Evolutionary conservation across 2,888 invertebrate genomes (phyloP).

Genomic region (Drosophila ezoana): DNA sequence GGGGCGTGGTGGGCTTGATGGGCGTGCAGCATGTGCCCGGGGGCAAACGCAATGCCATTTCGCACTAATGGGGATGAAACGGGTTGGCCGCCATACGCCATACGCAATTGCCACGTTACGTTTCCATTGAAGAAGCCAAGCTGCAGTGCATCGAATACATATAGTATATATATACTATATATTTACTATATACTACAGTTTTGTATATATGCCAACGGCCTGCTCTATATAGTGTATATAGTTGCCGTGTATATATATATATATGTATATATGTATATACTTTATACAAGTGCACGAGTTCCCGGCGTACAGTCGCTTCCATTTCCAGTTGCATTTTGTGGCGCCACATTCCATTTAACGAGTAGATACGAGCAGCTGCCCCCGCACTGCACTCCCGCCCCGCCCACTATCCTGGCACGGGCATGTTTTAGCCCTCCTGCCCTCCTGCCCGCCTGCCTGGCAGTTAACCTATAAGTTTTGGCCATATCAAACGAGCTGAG

Average conservation of each 20-base stretch:
- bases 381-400: not conserved
- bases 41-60: conserved; percentile 18
- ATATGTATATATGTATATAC: conserved; percentile 6
- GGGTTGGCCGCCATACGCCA: conserved; percentile 9
- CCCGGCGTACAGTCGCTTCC: conserved; percentile 64
- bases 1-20: not conserved
- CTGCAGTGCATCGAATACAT: conserved; percentile 38
- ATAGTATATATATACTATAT: not conserved
- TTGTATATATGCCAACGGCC: conserved; percentile 66
- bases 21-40: not conserved
- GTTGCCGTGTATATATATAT: conserved; percentile 2
- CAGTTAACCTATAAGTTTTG: conserved; percentile 44
- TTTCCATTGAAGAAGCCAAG: conserved; percentile 49
- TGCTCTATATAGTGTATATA: conserved; percentile 57
- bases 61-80: conserved; percentile 29
- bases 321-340: conserved; percentile 64
- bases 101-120: conserved; percentile 35
- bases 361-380: conserved; percentile 37
- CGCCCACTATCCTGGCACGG: not conserved
- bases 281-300: not conserved
- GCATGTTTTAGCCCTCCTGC: not conserved
- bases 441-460: not conserved
- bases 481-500: conserved; percentile 40
- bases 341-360: conserved; percentile 43
- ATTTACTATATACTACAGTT: conserved; percentile 14